A percentile compares a stretch with the other conserved stretches of the same genome.
phyloP scores from a whole-genome alignment of 2,797 vertebrate genomes.

The Pterois miles region DNA sequence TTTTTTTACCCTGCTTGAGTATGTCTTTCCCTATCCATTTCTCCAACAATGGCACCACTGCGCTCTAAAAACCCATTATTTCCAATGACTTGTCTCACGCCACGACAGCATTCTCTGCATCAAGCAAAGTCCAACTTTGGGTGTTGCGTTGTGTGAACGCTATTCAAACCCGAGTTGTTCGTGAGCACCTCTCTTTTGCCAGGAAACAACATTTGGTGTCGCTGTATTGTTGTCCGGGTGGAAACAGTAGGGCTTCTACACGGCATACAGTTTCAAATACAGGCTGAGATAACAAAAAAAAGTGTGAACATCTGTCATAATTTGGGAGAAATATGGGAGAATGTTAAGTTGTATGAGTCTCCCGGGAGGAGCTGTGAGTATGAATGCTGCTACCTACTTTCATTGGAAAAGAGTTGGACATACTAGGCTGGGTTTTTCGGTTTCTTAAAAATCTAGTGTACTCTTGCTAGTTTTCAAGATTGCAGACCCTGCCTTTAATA shows the following conservation, averaged over 20 bases:
- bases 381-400: not conserved
- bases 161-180: not conserved
- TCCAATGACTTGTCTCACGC: not conserved
- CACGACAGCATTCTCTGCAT: not conserved
- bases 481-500: not conserved
- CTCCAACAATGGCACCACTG: not conserved
- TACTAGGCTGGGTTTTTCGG: not conserved
- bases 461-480: not conserved
- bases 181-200: not conserved
- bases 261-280: too few species aligned
- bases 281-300: not conserved
- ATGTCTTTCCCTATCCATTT: not conserved
- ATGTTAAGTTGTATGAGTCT: too few species aligned
- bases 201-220: too few species aligned
- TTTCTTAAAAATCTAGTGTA: not conserved
- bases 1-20: not conserved
- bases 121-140: not conserved
- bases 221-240: too few species aligned
- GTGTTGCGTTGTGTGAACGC: not conserved
- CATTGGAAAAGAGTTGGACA: not conserved
- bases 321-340: rapidly evolving
- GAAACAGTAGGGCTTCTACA: too few species aligned
- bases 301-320: not conserved
- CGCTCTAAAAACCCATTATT: not conserved
- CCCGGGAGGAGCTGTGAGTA: not conserved